Conservation (phyloP, 2,888 invertebrate species). For the Syritta pipiens region DNA sequence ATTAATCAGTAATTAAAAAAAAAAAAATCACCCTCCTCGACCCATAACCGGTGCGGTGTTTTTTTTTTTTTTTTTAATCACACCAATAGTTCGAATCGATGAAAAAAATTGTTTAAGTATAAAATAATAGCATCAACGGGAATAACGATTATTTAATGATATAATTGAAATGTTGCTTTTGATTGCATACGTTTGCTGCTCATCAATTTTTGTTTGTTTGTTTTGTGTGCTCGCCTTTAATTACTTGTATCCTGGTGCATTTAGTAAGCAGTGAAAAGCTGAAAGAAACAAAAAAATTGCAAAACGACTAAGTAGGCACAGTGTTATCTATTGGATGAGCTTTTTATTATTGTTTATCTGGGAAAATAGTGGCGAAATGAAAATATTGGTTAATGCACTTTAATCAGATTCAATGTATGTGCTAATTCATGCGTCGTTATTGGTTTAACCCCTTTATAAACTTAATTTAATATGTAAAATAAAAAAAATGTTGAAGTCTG, state of each 20-base stretch:
- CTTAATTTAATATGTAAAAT: too few relatives aligned
- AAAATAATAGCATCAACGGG: not conserved
- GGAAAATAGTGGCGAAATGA: not conserved
- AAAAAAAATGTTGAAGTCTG: too few relatives aligned
- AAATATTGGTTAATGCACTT: slow-evolving; percentile 5
- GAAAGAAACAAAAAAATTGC: too few relatives aligned
- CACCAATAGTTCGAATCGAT: too few relatives aligned
- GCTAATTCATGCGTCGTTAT: not conserved
- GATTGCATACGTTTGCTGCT: too few relatives aligned
- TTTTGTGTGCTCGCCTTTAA: not conserved
- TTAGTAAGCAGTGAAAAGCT: too few relatives aligned
- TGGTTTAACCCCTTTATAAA: not conserved
- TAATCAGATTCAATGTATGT: not conserved
- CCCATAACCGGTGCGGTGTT: not conserved
- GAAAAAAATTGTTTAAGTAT: not conserved
- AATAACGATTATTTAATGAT: not conserved
- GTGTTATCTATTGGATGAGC: too few relatives aligned
- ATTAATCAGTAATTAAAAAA: slow-evolving; percentile 5
- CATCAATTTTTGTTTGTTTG: too few relatives aligned
- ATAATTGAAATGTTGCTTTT: not conserved
- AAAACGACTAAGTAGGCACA: too few relatives aligned
- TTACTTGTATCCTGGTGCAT: not conserved
- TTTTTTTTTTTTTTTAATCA: too few relatives aligned
- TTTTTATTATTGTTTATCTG: not conserved
- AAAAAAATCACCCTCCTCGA: not conserved